phyloP scores from a whole-genome alignment of 2,888 invertebrate genomes.

The Crossocerus cetratus region DNA sequence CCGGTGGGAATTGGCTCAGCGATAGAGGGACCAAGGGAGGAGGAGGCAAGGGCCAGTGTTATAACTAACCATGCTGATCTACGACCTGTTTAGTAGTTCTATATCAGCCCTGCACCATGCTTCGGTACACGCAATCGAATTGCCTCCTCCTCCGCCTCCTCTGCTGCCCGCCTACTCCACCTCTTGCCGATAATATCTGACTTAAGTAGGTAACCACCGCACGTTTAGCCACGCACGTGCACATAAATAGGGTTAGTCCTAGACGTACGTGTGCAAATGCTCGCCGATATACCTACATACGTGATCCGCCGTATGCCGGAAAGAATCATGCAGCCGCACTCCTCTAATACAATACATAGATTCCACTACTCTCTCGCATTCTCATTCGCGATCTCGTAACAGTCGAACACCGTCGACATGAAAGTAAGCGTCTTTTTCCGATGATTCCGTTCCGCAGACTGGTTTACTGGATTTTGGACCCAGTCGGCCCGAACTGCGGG shows the following conservation, averaged over 20 bases:
- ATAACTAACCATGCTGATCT: slow-evolving; percentile 76
- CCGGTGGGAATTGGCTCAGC: slow-evolving; percentile 75
- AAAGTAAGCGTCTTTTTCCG: no score
- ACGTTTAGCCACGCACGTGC: slow-evolving; percentile 31
- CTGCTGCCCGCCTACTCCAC: neutral
- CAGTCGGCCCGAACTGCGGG: no score
- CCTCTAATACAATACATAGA: no score
- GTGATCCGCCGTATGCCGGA: slow-evolving; percentile 1
- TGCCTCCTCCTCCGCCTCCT: slow-evolving; percentile 56
- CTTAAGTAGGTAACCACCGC: slow-evolving; percentile 62
- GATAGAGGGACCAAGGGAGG: slow-evolving; percentile 42
- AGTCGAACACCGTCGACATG: no score
- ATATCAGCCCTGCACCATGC: slow-evolving; percentile 72
- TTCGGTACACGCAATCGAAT: slow-evolving; percentile 62
- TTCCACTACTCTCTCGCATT: neutral
- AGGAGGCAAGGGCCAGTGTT: slow-evolving; percentile 51
- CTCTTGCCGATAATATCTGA: slow-evolving; percentile 59
- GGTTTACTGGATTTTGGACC: no score
- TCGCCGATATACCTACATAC: neutral
- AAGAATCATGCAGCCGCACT: neutral
- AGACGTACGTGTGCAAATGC: neutral
- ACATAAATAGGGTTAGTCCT: neutral
- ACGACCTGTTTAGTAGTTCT: slow-evolving; percentile 77
- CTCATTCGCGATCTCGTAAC: neutral
- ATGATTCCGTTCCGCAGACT: no score